Evolutionary conservation across 2,888 invertebrate genomes (phyloP).

Genomic region (Parascotia fuliginaria): DNA sequence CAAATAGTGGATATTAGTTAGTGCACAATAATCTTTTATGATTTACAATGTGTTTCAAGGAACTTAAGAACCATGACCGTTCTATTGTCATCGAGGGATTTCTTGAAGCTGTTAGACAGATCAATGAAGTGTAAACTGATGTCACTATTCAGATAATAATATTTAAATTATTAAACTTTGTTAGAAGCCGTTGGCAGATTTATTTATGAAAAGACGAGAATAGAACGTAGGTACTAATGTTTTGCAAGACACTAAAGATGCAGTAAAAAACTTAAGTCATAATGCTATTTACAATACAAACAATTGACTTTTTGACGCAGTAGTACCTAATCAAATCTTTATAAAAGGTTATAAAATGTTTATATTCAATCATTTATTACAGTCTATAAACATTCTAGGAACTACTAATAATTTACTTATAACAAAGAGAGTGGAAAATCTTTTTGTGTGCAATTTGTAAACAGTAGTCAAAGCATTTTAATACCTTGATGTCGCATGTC

Average conservation of each 20-base stretch:
- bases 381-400: too few species aligned
- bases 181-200: not conserved
- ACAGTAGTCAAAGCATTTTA: not conserved
- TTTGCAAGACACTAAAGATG: not conserved
- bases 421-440: too few species aligned
- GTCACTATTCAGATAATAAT: constrained; percentile 27
- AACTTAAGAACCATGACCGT: constrained; percentile 50
- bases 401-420: too few species aligned
- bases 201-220: not conserved
- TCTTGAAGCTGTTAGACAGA: constrained; percentile 60
- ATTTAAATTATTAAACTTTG: not conserved
- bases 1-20: constrained; percentile 1
- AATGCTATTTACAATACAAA: not conserved
- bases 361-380: too few species aligned
- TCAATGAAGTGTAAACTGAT: constrained; percentile 57
- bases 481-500: too few species aligned
- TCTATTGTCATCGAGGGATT: constrained; percentile 57
- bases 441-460: not conserved
- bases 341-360: too few species aligned
- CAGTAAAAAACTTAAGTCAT: not conserved
- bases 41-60: constrained; percentile 48
- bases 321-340: too few species aligned
- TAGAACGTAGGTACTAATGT: not conserved
- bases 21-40: constrained; percentile 22
- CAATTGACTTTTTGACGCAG: not conserved